These are phyloP conservation scores for Drosophila pandora DNA, from an alignment of 1,140 invertebrate genomes.

Conservation along the genomic window DNA sequence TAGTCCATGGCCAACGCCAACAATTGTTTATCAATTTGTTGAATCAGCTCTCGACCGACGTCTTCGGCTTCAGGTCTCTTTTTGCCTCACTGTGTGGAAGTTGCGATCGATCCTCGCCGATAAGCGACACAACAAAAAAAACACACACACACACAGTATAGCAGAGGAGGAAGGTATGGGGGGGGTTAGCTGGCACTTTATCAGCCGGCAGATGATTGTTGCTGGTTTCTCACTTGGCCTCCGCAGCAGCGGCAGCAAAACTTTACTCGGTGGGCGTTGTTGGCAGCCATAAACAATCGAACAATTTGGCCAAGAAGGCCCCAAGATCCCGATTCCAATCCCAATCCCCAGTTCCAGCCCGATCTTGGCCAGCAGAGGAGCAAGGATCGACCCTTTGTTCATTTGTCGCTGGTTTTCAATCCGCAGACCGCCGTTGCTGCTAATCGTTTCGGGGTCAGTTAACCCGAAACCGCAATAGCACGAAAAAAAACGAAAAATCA, in stretches of 20 bases:
- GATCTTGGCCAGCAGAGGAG: conserved; percentile 41
- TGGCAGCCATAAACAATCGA: conserved; percentile 80
- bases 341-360: conserved; percentile 1
- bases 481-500: not conserved
- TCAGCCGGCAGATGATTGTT: conserved; percentile 80
- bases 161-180: not conserved
- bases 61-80: conserved; percentile 16
- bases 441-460: conserved; percentile 78
- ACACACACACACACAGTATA: conserved; percentile 34
- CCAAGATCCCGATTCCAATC: conserved; percentile 2
- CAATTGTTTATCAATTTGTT: conserved; percentile 83
- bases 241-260: conserved; percentile 12
- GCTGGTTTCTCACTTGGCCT: conserved; percentile 77
- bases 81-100: conserved; percentile 21
- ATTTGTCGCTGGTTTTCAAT: conserved; percentile 68
- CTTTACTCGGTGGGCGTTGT: conserved; percentile 72
- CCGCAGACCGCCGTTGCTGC: conserved; percentile 60
- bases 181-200: conserved; percentile 48
- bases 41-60: conserved; percentile 68
- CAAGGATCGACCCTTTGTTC: conserved; percentile 68
- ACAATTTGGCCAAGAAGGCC: conserved; percentile 67
- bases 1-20: conserved; percentile 60
- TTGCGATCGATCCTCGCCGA: conserved; percentile 79
- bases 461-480: conserved; percentile 45
- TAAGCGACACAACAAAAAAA: conserved; percentile 59